Evolutionary conservation across 2,797 vertebrate species (phyloP).

Genomic region (Enteromius treurensis): DNA sequence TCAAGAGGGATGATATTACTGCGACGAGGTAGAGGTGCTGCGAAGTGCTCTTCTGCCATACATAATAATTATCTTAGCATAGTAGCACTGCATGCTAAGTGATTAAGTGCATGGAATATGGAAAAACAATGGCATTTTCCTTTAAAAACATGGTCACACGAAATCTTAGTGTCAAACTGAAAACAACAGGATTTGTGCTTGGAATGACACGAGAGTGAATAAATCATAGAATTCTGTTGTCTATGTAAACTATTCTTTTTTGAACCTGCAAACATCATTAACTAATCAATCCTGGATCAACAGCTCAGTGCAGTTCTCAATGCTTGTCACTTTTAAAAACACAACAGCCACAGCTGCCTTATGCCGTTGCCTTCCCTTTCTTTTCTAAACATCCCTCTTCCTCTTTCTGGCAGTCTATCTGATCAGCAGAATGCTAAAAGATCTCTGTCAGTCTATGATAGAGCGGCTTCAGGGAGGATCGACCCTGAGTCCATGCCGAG

Average conservation of each 20-base stretch:
- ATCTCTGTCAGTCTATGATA: slow-evolving; percentile 37
- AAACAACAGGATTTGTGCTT: too few relatives aligned
- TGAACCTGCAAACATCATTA: neutral
- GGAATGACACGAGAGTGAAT: too few relatives aligned
- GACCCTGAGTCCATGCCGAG: slow-evolving; percentile 30
- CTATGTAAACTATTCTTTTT: neutral
- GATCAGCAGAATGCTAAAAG: slow-evolving; percentile 41
- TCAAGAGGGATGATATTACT: too few relatives aligned
- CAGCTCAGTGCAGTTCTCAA: slow-evolving; percentile 5
- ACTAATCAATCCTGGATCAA: neutral
- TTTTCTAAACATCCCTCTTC: slow-evolving; percentile 10
- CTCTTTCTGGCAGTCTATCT: slow-evolving; percentile 32
- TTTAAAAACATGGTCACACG: too few relatives aligned
- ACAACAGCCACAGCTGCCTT: slow-evolving; percentile 11
- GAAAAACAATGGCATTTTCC: too few relatives aligned
- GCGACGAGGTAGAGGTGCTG: too few relatives aligned
- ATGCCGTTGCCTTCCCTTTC: neutral
- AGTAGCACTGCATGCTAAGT: too few relatives aligned
- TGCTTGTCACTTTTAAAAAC: neutral
- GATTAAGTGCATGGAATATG: too few relatives aligned
- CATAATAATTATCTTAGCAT: too few relatives aligned
- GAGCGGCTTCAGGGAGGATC: slow-evolving; percentile 14
- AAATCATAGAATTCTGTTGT: too few relatives aligned
- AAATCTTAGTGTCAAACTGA: neutral
- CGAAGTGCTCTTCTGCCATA: too few relatives aligned